Base-by-base conservation (phyloP, 2,888 invertebrate genomes). In the Asteroscopus sphinx region DNA sequence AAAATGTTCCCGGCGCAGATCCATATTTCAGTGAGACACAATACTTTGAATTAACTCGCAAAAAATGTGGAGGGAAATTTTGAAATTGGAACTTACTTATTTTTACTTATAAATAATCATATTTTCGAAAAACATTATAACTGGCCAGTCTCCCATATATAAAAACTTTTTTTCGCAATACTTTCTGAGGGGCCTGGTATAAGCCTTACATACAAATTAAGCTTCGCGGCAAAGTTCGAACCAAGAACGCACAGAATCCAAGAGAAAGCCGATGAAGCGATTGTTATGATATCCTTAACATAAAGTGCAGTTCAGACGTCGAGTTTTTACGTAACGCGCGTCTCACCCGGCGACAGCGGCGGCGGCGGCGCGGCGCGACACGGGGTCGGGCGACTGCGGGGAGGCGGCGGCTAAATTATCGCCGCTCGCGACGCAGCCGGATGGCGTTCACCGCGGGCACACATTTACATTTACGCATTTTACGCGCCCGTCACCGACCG, bases 381-480 rank as follows among this genome's bases (percentile, higher is more conserved):
- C 54, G 54, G 63, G 79, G 78, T 51, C 71, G 70, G 53, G n/a
- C 37, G 53, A 30, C 51, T 6, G 61, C 53, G 72, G 48, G 57
- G 54, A 42, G 57, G 66, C 53, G 57, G 70, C 76, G 74, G 80
- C 78, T 79, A 78, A 83, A 82, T 85, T 82, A 83, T 81, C 80
- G 66, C 55, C 52, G 41, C 41, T 64, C 52, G 68, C 69, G 46
- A 52, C 69, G 72, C 69, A 49, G 71, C 54, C 67, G 68, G 68
- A 66, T 68, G 60, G 72, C 71, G 46, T 60, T 71, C 67, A 75
- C 68, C 76, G 72, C 74, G 80, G 70, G 79, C 80, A 74, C 80
- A 79, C 86, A 86, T 88, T 83, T 83, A 81, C 86, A 85, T 86
- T 81, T 77, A 86, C 86, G 85, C 88, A 83, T 83, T 87, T 85